Base-by-base conservation (phyloP, 1,140 invertebrate species). In the Drosophila lacertosa region DNA sequence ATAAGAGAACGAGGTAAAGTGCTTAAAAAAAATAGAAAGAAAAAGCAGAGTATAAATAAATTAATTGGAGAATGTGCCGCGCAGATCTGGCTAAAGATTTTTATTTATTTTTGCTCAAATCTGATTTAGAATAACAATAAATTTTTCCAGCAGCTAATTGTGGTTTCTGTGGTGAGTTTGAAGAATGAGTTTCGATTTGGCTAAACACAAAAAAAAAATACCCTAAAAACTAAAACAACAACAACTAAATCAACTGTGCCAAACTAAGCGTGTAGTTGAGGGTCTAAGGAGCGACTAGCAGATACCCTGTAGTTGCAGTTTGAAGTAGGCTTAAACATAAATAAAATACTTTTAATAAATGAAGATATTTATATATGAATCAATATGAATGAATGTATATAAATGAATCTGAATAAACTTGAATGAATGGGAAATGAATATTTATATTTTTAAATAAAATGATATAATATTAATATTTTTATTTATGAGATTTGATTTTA, bases 121-220 rank as follows among this genome's bases (percentile, higher is more conserved):
- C 70, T 47, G 62, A 74, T 77, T 50, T 65, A 59, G 68, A 77
- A 82, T 51, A 69, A 69, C 66, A 67, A 82, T 69, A 75, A 88
- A 82, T 82, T 82, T 54, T 66, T 68, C 32, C 63, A 55, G 39
- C 55, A 40, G 45, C 55, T 64, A 66, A 68, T 81, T 89, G 83
- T 65, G 83, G 73, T 72, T 78, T 82, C 55, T 88, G 83, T 78
- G 77, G 83, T 86, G 77, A 77, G 55, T 66, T 67, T 66, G 48
- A 72, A 39, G 64, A 72, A 67, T 72, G 63, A 60, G 7, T 10
- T 26, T 53, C 9, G 26, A 22, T 20, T 44, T 42, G 20, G 39
- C 24, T 40, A 57, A 57, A 50, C 26, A 44, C 18, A 32, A 26
- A 33, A 35, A 64, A 35, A 55, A 42, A 59, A 42, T 26, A 29